Conservation (phyloP, 2,113 vertebrate species). For the Phalacrocorax aristotelis region DNA sequence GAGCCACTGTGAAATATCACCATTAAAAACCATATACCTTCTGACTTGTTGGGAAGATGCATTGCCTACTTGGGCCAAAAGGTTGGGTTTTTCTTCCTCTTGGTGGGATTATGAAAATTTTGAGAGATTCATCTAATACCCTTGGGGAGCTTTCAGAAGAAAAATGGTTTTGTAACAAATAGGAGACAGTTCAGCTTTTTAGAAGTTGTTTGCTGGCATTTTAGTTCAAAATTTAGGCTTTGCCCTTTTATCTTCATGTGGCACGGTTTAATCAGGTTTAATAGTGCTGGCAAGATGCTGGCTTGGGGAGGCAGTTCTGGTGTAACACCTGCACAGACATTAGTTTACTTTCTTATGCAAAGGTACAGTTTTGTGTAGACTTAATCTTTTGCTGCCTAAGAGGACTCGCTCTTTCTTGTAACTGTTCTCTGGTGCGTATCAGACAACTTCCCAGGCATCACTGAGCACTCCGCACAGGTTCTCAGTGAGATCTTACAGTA, state of each 20-base stretch:
- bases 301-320: not conserved
- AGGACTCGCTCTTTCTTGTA: not conserved
- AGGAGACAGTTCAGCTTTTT: not conserved
- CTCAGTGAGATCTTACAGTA: not conserved
- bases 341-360: not conserved
- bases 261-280: not conserved
- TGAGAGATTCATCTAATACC: not conserved
- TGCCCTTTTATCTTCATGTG: not conserved
- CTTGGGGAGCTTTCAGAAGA: not conserved
- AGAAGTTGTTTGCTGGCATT: not conserved
- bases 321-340: not conserved
- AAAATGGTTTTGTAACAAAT: not conserved
- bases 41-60: not conserved
- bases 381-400: not conserved
- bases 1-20: not conserved
- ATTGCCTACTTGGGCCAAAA: not conserved
- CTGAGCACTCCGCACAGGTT: not conserved
- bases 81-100: not conserved
- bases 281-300: not conserved
- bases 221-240: not conserved
- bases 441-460: not conserved
- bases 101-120: not conserved
- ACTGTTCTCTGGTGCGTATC: not conserved
- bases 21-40: not conserved
- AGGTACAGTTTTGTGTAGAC: not conserved